phyloP scores from a whole-genome alignment of 2,113 vertebrate genomes.

The Megalops atlanticus region DNA sequence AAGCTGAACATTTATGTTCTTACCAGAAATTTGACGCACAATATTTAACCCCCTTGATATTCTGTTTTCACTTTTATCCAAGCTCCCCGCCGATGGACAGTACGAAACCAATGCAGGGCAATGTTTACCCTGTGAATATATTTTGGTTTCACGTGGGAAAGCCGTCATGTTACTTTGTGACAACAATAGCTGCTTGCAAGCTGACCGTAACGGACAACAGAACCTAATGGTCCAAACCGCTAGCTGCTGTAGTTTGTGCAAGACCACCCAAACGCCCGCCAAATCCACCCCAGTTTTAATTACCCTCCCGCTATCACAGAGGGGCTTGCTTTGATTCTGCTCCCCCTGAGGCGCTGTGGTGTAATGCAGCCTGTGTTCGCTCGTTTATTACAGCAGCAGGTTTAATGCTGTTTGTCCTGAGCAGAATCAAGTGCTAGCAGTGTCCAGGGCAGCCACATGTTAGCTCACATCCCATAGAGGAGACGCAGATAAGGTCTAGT shows the following conservation, averaged over 20 bases:
- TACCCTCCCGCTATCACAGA: neutral
- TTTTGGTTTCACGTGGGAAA: slow-evolving; percentile 14
- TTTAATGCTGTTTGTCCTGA: too few species aligned
- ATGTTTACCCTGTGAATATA: slow-evolving; percentile 15
- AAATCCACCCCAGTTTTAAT: neutral
- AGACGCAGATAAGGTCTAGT: too few species aligned
- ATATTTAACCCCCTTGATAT: neutral
- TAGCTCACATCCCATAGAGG: too few species aligned
- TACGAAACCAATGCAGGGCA: neutral
- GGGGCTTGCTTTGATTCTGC: neutral
- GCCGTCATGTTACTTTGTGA: neutral
- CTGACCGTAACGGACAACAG: too few species aligned
- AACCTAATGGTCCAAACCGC: neutral
- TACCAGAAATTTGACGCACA: neutral
- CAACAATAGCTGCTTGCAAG: neutral
- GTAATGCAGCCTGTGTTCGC: neutral
- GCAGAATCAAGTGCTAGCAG: too few species aligned
- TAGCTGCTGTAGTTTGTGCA: neutral
- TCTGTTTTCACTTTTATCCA: neutral
- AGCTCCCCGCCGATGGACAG: neutral
- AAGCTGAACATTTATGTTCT: neutral
- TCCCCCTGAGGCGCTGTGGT: neutral
- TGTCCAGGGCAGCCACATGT: too few species aligned
- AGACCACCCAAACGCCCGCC: neutral
- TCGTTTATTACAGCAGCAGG: too few species aligned